Base-by-base conservation (phyloP, 2,888 invertebrate genomes). In the Mayetiola destructor region DNA sequence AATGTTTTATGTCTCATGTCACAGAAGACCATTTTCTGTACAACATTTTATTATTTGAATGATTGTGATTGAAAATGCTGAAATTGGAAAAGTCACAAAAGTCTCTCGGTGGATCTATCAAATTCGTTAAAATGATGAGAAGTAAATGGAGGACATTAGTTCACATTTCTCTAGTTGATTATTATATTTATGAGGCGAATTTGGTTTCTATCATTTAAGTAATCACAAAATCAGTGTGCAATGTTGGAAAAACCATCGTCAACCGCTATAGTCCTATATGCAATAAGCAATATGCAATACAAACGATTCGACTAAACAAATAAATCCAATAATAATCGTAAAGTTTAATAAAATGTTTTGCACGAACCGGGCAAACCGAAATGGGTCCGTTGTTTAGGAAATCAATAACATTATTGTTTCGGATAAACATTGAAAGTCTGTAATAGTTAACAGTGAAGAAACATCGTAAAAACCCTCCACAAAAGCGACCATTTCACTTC, bases 301-400 rank as follows among this genome's bases (percentile, higher is more conserved):
- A n/a, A 40, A n/a, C n/a, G n/a, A n/a, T n/a, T n/a, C n/a, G n/a
- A n/a, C n/a, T n/a, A n/a, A n/a, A n/a, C 12, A 48, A 48, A 48
- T 48, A 48, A 48, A 48, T 48, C 23, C 48, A 48, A 48, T 48
- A 48, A 48, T 48, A 48, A 48, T 48, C 48, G 48, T 48, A 48
- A 48, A 48, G 48, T 48, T 48, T 48, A 27, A 48, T 48, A 48
- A n/a, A n/a, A 48, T 48, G 48, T 27, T 48, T 48, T n/a, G 27
- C n/a, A n/a, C n/a, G 27, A 48, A 48, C 27, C 48, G 48, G 27
- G n/a, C n/a, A n/a, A 48, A 27, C 27, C 29, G 48, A 27, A 48
- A 48, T 48, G 27, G 48, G 27, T 48, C 48, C 23, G 42, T 42
- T 21, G 48, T 2, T 3, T 23, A 48, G 48, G 16, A 48, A 48